These are phyloP conservation scores for Rattus rattus DNA, from an alignment of 2,113 vertebrate species.

Conservation along the genomic window DNA sequence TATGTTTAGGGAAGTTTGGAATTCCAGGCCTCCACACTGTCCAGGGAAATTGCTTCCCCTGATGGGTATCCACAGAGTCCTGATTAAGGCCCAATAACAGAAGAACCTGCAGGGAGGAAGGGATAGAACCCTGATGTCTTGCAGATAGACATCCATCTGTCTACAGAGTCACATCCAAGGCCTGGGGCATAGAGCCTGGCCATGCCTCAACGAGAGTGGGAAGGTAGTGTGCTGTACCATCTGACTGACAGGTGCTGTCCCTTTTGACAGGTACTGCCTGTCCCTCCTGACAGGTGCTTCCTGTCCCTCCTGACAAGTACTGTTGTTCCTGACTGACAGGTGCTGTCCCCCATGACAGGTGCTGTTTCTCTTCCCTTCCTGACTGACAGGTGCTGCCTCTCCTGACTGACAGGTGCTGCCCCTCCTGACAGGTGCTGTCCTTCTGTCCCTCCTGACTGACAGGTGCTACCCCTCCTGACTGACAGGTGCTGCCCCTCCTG, in stretches of 20 bases:
- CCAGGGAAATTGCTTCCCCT: neutral
- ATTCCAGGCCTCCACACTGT: neutral
- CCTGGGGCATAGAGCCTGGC: neutral
- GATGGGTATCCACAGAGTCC: neutral
- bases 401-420: neutral
- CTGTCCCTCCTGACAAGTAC: neutral
- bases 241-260: neutral
- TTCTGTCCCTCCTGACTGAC: neutral
- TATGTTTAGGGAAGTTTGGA: neutral
- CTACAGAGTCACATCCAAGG: neutral
- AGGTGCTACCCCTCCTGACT: neutral
- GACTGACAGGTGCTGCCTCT: neutral
- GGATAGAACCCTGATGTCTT: neutral
- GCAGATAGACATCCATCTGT: neutral
- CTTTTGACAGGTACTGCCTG: neutral
- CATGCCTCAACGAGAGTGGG: accelerated
- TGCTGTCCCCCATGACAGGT: neutral
- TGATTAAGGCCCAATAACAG: neutral
- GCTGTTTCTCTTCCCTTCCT: neutral
- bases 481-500: neutral
- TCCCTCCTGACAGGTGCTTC: neutral
- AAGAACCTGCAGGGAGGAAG: neutral
- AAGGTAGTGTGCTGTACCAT: neutral
- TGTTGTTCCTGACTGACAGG: neutral
- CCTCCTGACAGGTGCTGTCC: neutral